Conservation (phyloP, 2,113 vertebrate species). For the Phocoena phocoena region DNA sequence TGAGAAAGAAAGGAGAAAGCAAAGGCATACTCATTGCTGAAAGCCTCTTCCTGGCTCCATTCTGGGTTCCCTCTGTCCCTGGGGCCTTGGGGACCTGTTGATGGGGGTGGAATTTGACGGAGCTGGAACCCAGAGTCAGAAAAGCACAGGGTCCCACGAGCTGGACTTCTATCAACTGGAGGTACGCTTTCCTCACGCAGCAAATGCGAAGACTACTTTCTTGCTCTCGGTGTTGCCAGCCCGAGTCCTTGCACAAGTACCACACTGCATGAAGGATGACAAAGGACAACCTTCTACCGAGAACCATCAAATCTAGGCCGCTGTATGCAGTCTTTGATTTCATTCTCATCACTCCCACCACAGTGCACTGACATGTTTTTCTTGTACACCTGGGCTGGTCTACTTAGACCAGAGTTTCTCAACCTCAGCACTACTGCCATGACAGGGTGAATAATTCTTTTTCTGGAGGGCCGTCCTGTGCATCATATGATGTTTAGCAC, state of each 20-base stretch:
- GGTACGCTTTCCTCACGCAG: no score
- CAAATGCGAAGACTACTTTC: fast-evolving
- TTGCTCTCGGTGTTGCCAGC: background rate
- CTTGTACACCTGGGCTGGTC: background rate
- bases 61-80: background rate
- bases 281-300: background rate
- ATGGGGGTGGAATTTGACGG: background rate
- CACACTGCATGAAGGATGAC: background rate
- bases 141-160: fast-evolving
- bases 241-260: background rate
- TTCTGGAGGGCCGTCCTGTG: no score
- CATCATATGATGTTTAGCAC: background rate
- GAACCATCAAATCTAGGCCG: background rate
- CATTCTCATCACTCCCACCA: no score
- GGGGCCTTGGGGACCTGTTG: background rate
- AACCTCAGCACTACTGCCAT: fast-evolving
- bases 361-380: background rate
- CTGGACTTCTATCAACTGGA: no score
- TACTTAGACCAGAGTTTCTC: background rate
- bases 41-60: background rate
- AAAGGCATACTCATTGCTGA: background rate
- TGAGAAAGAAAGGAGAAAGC: background rate
- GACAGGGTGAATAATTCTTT: background rate
- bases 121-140: background rate
- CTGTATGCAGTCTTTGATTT: background rate